Conservation (phyloP, 2,797 vertebrate genomes). For the Hemibagrus guttatus region DNA sequence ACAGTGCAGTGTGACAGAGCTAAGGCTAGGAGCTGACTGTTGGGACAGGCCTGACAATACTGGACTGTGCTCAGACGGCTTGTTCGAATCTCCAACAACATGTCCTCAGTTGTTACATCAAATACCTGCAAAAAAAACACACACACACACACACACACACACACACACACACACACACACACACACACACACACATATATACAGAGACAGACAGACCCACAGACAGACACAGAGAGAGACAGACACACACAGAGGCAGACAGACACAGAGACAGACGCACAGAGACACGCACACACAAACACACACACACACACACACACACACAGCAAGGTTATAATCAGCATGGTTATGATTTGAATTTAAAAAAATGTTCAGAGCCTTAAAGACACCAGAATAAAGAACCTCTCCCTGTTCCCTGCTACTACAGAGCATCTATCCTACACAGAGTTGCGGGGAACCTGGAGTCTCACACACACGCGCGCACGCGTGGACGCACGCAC, state of each 20-base stretch:
- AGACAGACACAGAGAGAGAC: too few relatives aligned
- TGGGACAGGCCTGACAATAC: slow-evolving; percentile 87
- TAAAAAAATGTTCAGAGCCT: neutral
- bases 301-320: neutral
- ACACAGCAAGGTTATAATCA: neutral
- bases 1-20: slow-evolving; percentile 91
- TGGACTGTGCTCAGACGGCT: slow-evolving; percentile 86
- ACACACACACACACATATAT: too few relatives aligned
- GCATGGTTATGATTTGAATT: neutral
- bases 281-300: too few relatives aligned
- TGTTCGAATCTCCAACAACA: slow-evolving; percentile 80
- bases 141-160: neutral
- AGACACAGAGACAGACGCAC: too few relatives aligned
- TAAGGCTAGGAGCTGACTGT: slow-evolving; percentile 84
- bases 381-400: too few relatives aligned
- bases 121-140: slow-evolving; percentile 77
- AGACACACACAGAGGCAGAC: neutral
- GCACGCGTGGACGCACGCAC: too few relatives aligned
- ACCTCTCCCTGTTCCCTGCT: too few relatives aligned
- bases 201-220: too few relatives aligned
- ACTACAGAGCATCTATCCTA: too few relatives aligned
- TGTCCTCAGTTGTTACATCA: slow-evolving; percentile 73
- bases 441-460: too few relatives aligned
- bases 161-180: too few relatives aligned
- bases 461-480: too few relatives aligned